Percentiles rank a stretch among this genome's conserved stretches.
These are phyloP conservation scores for Zeugodacus cucurbitae DNA, from an alignment of 1,140 invertebrate genomes.

Conservation along the genomic window DNA sequence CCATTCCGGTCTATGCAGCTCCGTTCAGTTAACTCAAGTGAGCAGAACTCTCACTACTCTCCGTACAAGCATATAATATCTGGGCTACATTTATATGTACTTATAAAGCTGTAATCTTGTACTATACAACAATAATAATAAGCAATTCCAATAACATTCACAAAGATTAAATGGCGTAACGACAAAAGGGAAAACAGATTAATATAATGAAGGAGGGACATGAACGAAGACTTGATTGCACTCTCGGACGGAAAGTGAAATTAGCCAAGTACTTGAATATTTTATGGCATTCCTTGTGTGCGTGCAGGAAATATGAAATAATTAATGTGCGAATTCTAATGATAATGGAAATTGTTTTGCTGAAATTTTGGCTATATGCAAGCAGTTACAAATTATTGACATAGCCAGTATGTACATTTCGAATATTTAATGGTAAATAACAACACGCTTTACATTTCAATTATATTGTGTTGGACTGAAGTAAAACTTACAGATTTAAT, in stretches of 20 bases:
- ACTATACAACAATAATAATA: not conserved
- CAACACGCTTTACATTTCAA: too few relatives aligned
- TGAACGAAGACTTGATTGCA: not conserved
- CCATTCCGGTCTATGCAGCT: not conserved
- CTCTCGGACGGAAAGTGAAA: constrained; percentile 2
- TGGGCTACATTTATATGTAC: not conserved
- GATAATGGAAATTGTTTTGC: constrained; percentile 9
- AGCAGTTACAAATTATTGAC: too few relatives aligned
- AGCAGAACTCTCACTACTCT: not conserved
- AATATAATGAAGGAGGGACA: not conserved
- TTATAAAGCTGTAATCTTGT: not conserved
- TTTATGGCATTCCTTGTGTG: not conserved
- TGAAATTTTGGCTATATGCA: not conserved
- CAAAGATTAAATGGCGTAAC: constrained; percentile 4
- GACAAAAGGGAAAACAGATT: not conserved
- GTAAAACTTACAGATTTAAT: too few relatives aligned
- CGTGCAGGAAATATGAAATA: not conserved
- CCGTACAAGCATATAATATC: not conserved
- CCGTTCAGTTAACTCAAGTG: not conserved
- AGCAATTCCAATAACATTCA: not conserved
- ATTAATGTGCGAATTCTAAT: not conserved
- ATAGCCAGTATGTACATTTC: too few relatives aligned
- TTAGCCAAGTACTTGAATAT: constrained; percentile 10
- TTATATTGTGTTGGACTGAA: too few relatives aligned
- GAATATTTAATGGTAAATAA: too few relatives aligned